Evolutionary conservation across 2,797 vertebrate genomes (phyloP), one percentile per base, ranked within the genome.

Genomic region (Sebastes goodei): DNA sequence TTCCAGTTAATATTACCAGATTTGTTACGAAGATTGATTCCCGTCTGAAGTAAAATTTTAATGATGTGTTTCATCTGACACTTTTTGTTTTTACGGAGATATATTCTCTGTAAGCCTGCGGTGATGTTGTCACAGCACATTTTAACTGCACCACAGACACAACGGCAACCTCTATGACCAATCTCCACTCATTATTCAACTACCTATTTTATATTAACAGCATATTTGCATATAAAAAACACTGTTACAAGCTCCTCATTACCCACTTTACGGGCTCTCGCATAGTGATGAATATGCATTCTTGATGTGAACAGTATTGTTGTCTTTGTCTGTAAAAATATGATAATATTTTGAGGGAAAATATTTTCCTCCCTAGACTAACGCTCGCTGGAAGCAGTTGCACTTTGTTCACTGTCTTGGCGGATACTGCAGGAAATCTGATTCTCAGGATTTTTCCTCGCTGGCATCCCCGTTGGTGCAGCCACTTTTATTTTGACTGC

Each of bases 281-380:
- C 67, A 32, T 3, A 66, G n/a, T 78, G 66, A 82, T 71, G 46
- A 72, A 60, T 57, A 35, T 69, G 64, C 30, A 27, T 2, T 74
- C 27, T 66, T 73, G 6, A 55, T 74, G 33, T 77, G 61, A 85
- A 55, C 53, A 63, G 10, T 33, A 23, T 52, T 63, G 25, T 20
- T 78, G 70, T 86, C 42, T 70, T 0, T 78, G 46, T 74, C 69
- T 75, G 12, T 49, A 59, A 77, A 17, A 55, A 33, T 53, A 59
- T 66, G 42, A 80, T 68, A 76, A 85, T 87, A 84, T 88, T 87
- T 89, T 82, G 20, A 86, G 21, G 62, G 53, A 62, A 86, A 85
- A 79, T 71, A 78, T 80, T 82, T 84, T 85, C 38, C 59, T 78
- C 27, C 27, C 21, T 4, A 7, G 63, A 59, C 64, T 61, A 55